These are phyloP conservation scores for Microtus pennsylvanicus DNA, from an alignment of 2,113 vertebrate genomes.

Conservation along the genomic window DNA sequence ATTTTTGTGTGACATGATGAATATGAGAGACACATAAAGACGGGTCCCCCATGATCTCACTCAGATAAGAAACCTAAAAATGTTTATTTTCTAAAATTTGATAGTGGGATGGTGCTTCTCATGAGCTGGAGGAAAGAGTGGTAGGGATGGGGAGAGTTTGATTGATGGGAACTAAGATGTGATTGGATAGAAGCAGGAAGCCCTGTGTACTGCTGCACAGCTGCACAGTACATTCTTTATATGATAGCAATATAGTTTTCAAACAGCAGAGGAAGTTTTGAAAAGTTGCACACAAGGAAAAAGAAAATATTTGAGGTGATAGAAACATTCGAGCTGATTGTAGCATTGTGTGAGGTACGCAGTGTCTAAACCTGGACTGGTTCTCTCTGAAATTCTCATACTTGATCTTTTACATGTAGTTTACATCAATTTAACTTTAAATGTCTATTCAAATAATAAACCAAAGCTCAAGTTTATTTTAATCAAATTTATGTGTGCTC, in stretches of 20 bases:
- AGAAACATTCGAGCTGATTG: fast-evolving
- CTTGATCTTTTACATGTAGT: background rate
- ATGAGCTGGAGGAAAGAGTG: background rate
- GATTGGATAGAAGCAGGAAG: no score
- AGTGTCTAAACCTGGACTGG: background rate
- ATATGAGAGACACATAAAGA: background rate
- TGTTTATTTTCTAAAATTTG: background rate
- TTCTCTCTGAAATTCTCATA: background rate
- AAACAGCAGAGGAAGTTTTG: background rate
- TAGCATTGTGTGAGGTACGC: background rate
- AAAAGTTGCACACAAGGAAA: no score
- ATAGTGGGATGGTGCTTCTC: background rate
- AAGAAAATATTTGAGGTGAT: background rate
- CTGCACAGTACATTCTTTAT: no score
- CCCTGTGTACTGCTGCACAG: no score
- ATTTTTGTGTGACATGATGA: background rate
- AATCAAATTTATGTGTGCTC: background rate
- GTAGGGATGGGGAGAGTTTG: no score
- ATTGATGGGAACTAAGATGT: background rate
- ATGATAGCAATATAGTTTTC: background rate
- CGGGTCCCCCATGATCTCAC: no score
- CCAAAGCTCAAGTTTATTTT: background rate
- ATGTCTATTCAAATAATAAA: no score
- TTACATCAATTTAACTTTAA: background rate
- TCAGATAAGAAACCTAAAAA: background rate